Evolutionary conservation across 2,113 vertebrate species (phyloP).

Genomic region (Ochotona curzoniae): DNA sequence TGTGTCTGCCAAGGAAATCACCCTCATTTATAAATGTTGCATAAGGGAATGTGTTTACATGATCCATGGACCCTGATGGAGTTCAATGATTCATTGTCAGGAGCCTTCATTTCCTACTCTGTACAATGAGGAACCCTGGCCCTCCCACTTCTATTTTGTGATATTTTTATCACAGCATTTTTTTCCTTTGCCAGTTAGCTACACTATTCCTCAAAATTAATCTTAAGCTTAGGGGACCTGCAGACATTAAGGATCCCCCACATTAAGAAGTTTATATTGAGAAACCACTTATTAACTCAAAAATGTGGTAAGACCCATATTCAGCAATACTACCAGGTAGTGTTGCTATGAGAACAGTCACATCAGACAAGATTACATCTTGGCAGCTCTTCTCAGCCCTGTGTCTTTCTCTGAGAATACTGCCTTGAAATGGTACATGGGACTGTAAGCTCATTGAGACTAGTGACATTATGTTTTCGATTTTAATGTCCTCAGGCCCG

Average conservation of each 20-base stretch:
- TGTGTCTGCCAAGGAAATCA: slow-evolving; percentile 13
- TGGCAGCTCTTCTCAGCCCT: slow-evolving; percentile 59
- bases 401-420: background rate
- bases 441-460: background rate
- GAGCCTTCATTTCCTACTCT: background rate
- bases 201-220: slow-evolving; percentile 67
- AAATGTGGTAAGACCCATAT: slow-evolving; percentile 56
- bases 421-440: background rate
- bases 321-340: slow-evolving; percentile 66
- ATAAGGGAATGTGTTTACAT: slow-evolving; percentile 2
- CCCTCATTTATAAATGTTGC: slow-evolving; percentile 30
- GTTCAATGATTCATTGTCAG: background rate
- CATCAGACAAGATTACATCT: slow-evolving; percentile 51
- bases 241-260: slow-evolving; percentile 63
- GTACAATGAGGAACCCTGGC: background rate
- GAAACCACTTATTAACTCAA: slow-evolving; percentile 73
- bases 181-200: slow-evolving; percentile 41
- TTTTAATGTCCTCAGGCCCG: background rate
- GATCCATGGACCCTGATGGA: background rate
- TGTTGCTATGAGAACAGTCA: slow-evolving; percentile 70
- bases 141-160: slow-evolving; percentile 35
- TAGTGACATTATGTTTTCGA: background rate
- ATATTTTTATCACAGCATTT: slow-evolving; percentile 55
- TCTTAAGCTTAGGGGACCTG: slow-evolving; percentile 56
- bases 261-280: slow-evolving; percentile 65